Evolutionary conservation across 2,888 invertebrate species (phyloP).

Genomic region (Ryuthela nishihirai): DNA sequence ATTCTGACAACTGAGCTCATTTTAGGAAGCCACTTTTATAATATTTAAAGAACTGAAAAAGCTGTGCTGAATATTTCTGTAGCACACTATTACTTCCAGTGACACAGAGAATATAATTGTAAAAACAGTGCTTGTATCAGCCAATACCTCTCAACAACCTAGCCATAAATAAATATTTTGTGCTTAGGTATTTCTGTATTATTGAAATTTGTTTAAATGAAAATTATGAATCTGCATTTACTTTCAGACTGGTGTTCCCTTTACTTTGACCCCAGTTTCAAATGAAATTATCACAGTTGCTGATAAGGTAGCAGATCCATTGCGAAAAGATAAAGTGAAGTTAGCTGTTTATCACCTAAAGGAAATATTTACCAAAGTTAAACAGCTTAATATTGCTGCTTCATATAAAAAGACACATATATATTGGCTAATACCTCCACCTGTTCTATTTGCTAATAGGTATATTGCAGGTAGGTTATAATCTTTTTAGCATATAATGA

Average conservation of each 20-base stretch:
- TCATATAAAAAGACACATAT: slow-evolving; percentile 56
- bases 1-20: no score
- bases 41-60: no score
- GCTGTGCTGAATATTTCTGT: no score
- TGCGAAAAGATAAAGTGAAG: slow-evolving; percentile 55
- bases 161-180: no score
- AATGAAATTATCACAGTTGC: slow-evolving; percentile 56
- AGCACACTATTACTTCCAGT: no score
- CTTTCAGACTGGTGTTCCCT: slow-evolving; percentile 56
- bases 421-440: slow-evolving; percentile 49
- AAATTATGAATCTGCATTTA: not conserved
- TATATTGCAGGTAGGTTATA: slow-evolving; percentile 49
- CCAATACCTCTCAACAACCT: no score
- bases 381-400: slow-evolving; percentile 63
- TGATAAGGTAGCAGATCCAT: no score
- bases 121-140: no score
- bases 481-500: not conserved
- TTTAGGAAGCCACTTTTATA: no score
- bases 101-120: no score
- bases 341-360: slow-evolving; percentile 70
- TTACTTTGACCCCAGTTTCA: slow-evolving; percentile 63
- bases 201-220: not conserved
- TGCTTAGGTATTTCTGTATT: no score
- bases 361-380: slow-evolving; percentile 52
- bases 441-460: slow-evolving; percentile 68